Evolutionary conservation across 2,113 vertebrate genomes (phyloP).

Genomic region (Panurus biarmicus): DNA sequence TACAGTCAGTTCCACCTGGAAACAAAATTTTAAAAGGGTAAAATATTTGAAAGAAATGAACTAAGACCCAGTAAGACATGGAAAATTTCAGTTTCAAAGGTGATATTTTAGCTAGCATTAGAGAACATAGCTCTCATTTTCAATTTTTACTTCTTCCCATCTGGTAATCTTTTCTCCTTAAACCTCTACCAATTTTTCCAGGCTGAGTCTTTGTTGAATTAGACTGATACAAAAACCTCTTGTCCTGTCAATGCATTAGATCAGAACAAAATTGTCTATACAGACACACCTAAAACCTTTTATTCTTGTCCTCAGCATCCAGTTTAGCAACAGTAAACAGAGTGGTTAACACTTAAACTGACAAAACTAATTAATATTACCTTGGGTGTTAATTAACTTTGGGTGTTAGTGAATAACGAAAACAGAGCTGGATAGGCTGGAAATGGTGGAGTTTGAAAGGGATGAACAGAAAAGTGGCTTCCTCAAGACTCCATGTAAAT

Average conservation of each 20-base stretch:
- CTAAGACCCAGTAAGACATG: neutral
- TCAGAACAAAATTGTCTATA: neutral
- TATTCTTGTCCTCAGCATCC: neutral
- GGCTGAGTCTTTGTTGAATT: neutral
- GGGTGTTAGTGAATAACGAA: neutral
- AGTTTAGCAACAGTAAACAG: neutral
- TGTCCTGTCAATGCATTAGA: neutral
- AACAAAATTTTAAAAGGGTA: neutral
- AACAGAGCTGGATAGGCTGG: neutral
- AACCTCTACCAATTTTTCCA: neutral
- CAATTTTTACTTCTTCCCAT: neutral
- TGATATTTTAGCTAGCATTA: neutral
- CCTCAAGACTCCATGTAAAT: neutral
- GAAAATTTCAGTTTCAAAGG: neutral
- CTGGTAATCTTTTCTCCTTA: neutral
- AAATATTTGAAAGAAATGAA: neutral
- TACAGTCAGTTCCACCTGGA: constrained; percentile 72
- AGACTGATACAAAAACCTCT: neutral
- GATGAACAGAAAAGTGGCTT: neutral
- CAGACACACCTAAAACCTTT: neutral
- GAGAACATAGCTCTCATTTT: neutral
- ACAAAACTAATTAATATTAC: neutral
- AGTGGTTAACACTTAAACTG: neutral
- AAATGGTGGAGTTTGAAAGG: neutral
- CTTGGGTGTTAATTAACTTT: no score